phyloP scores from a whole-genome alignment of 2,113 vertebrate species.

The Leptosomus discolor region DNA sequence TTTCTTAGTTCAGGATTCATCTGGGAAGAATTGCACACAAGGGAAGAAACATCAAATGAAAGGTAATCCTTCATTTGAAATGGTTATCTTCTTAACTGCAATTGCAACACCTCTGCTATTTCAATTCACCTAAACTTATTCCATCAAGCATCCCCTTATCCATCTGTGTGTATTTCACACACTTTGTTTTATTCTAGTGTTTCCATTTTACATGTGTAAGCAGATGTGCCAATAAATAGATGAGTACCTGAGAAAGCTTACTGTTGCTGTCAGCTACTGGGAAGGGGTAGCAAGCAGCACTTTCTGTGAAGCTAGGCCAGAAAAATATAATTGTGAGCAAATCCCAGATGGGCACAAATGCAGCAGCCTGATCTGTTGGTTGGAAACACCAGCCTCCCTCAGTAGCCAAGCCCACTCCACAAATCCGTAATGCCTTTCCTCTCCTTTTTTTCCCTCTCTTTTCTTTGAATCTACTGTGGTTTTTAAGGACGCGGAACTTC shows the following conservation, averaged over 20 bases:
- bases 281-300: not conserved
- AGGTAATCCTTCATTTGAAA: conserved; percentile 37
- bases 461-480: not conserved
- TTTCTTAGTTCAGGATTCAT: conserved; percentile 19
- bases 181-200: not conserved
- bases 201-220: not conserved
- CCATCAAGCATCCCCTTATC: not conserved
- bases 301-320: not conserved
- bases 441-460: not conserved
- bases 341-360: not conserved
- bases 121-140: conserved; percentile 36
- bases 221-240: not conserved
- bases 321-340: not conserved
- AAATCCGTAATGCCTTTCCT: not conserved
- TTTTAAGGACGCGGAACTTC: not conserved
- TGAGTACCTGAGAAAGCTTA: not conserved
- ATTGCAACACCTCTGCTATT: conserved; percentile 15
- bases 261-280: not conserved
- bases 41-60: conserved; percentile 20
- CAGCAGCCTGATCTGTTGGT: not conserved
- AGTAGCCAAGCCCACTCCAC: not conserved
- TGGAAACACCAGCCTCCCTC: not conserved
- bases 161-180: not conserved
- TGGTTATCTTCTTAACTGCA: conserved; percentile 16
- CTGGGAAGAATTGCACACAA: not conserved